Base-by-base conservation (phyloP, 2,888 invertebrate genomes). In the Micropterix aruncella region DNA sequence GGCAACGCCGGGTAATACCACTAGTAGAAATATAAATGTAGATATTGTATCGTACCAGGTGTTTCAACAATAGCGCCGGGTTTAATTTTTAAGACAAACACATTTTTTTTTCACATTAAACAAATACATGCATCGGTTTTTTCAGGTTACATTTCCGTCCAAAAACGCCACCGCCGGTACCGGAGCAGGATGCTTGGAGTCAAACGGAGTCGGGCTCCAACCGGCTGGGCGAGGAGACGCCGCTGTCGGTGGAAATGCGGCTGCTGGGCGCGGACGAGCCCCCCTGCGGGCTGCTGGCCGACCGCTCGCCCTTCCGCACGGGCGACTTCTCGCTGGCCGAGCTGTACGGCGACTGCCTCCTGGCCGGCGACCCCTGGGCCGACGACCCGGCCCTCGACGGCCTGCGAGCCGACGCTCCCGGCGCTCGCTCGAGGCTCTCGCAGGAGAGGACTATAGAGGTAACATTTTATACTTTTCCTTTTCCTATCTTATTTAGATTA, bases 131-230 rank as follows among this genome's bases (percentile, higher is more conserved):
- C n/a, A n/a, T n/a, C n/a, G n/a, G n/a, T 51, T 50, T 42, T 62
- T 61, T 12, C 61, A 86, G 86, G 79, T 72, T 83, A 65, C 85
- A 86, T 65, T 88, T 84, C 69, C 80, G 84, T 60, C 85, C 87
- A 54, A 83, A 83, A 73, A 1, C 59, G 58, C 0, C 42, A 16
- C 50, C 44, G 14, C 47, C 48, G 9, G 44, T 55, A 1, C 19
- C 0, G n/a, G 63, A 63, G 43, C 54, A 64, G 48, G 57, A 58
- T 49, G 52, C 52, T 44, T 44, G 60, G 40, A 48, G 60, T 48
- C 60, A 61, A 36, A 51, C 52, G 38, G 54, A 58, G 18, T 61
- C 60, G 3, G 65, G 64, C 42, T 58, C 61, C 18, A 52, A 57
- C 40, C 62, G 71, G 2, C 54, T 73, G 42, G 46, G 56, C 1